A percentile compares a stretch with the other conserved stretches of the same genome.
These are phyloP conservation scores for Gastrophryne carolinensis DNA, from an alignment of 2,797 vertebrate species.

Conservation along the genomic window DNA sequence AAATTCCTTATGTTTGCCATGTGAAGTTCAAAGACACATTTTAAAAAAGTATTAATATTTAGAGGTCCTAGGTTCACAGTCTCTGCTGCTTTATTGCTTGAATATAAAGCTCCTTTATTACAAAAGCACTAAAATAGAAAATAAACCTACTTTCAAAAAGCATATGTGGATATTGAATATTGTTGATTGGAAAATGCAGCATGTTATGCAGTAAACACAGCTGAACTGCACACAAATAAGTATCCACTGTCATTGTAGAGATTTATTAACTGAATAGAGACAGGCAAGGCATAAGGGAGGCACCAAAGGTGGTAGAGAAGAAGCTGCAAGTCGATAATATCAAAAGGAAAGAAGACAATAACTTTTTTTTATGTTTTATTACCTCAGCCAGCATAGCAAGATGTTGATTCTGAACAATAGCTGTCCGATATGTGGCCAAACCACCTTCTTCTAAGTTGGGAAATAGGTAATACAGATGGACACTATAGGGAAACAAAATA, in stretches of 20 bases:
- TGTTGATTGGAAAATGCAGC: constrained; percentile 4
- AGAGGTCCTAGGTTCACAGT: constrained; percentile 2
- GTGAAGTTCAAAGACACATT: not conserved
- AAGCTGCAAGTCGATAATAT: not conserved
- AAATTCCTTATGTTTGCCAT: not conserved
- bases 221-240: constrained; percentile 14
- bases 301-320: not conserved
- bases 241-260: constrained; percentile 27
- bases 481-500: constrained; percentile 68
- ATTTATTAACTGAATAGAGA: constrained; percentile 20
- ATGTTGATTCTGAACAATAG: constrained; percentile 98
- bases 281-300: constrained; percentile 25
- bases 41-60: constrained; percentile 17
- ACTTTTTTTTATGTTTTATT: constrained; percentile 26
- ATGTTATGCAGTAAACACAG: constrained; percentile 31
- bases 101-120: not conserved
- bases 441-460: constrained; percentile 94
- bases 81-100: constrained; percentile 2
- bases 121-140: constrained; percentile 13
- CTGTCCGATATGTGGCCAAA: constrained; percentile 93
- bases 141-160: constrained; percentile 24
- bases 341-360: not conserved
- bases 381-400: constrained; percentile 98
- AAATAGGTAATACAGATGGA: constrained; percentile 95
- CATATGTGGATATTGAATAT: constrained; percentile 35